phyloP scores from a whole-genome alignment of 2,888 invertebrate genomes.

The Erebia ligea region DNA sequence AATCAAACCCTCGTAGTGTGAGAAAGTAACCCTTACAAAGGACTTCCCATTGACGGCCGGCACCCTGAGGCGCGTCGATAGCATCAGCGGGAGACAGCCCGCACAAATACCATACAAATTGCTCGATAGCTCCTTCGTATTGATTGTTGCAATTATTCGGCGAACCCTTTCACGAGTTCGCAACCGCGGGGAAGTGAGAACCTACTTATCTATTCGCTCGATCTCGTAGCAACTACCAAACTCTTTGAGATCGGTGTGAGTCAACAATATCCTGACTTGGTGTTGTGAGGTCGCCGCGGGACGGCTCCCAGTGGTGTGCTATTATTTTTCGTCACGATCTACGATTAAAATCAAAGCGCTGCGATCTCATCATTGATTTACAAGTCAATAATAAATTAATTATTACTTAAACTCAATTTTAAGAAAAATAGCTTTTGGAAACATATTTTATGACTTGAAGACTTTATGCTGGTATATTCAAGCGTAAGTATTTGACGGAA shows the following conservation, averaged over 20 bases:
- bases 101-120: constrained; percentile 83
- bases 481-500: constrained; percentile 34
- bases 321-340: constrained; percentile 74
- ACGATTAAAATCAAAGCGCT: constrained; percentile 57
- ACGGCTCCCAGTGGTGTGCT: constrained; percentile 55
- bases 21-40: constrained; percentile 69
- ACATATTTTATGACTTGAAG: not conserved
- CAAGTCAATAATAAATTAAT: constrained; percentile 14
- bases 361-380: constrained; percentile 46
- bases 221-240: constrained; percentile 64
- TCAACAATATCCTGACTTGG: constrained; percentile 58
- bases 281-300: constrained; percentile 68
- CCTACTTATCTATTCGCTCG: constrained; percentile 72
- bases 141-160: constrained; percentile 83
- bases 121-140: constrained; percentile 79
- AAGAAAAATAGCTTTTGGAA: constrained; percentile 7
- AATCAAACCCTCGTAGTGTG: constrained; percentile 69
- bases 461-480: constrained; percentile 48
- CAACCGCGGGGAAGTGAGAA: constrained; percentile 80
- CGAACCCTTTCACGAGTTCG: constrained; percentile 76
- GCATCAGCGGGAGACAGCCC: constrained; percentile 81
- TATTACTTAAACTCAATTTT: not conserved
- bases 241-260: constrained; percentile 79
- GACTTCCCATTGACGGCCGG: constrained; percentile 66
- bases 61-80: constrained; percentile 75